These are phyloP conservation scores for Hypsopygia costalis DNA, from an alignment of 2,888 invertebrate genomes.

Conservation along the genomic window DNA sequence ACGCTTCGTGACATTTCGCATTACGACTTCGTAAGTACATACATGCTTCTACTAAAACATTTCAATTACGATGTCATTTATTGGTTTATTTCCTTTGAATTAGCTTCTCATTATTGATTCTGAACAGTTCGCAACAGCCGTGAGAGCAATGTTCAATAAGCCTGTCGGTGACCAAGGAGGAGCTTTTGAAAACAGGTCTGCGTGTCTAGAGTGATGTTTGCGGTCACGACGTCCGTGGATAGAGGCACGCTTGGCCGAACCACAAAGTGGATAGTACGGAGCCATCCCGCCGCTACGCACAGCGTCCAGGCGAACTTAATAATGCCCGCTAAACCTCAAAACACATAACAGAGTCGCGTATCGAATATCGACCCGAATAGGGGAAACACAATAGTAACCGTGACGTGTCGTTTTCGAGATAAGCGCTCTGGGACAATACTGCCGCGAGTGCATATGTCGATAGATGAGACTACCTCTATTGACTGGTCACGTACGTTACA, in stretches of 20 bases:
- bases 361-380: conserved; percentile 52
- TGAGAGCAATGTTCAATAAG: conserved; percentile 36
- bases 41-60: conserved; percentile 11
- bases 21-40: not conserved
- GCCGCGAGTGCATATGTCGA: conserved; percentile 30
- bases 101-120: conserved; percentile 30
- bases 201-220: conserved; percentile 52
- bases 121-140: conserved; percentile 22
- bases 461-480: conserved; percentile 38
- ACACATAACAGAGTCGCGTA: conserved; percentile 36
- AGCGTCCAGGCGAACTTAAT: conserved; percentile 19
- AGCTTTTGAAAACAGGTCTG: conserved; percentile 58
- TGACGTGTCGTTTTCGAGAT: conserved; percentile 50
- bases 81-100: conserved; percentile 22
- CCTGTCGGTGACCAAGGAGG: conserved; percentile 19
- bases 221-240: conserved; percentile 56
- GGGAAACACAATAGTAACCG: conserved; percentile 48
- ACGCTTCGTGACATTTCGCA: conserved; percentile 8
- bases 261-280: conserved; percentile 59
- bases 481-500: conserved; percentile 58
- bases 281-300: conserved; percentile 23
- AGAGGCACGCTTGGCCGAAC: conserved; percentile 52
- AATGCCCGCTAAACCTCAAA: conserved; percentile 43
- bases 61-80: conserved; percentile 17
- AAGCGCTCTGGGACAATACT: conserved; percentile 38